These are phyloP conservation scores for Glareola pratincola DNA, from an alignment of 2,113 vertebrate species.

Conservation along the genomic window DNA sequence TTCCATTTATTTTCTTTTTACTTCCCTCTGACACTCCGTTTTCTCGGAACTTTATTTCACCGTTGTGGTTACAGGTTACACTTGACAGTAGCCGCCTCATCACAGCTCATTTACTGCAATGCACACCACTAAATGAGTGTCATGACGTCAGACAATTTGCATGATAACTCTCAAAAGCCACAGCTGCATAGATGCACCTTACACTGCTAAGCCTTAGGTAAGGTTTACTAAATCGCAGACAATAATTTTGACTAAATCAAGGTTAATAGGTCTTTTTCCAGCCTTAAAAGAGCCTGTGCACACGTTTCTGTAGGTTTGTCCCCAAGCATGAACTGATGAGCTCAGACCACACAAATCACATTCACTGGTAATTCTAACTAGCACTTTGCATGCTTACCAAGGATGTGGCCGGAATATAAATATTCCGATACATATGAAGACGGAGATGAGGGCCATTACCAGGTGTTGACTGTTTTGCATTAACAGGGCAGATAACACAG, in stretches of 20 bases:
- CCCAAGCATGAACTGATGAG: not conserved
- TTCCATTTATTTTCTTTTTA: constrained; percentile 4
- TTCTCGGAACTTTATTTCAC: not conserved
- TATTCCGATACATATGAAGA: not conserved
- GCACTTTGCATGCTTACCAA: not conserved
- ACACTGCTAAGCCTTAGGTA: not conserved
- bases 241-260: not conserved
- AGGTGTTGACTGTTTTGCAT: not conserved
- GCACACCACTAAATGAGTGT: not conserved
- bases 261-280: not conserved
- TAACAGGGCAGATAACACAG: not conserved
- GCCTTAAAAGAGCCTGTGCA: not conserved
- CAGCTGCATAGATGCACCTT: not conserved
- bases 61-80: not conserved
- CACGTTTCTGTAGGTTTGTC: not conserved
- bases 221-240: not conserved
- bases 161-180: not conserved
- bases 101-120: constrained; percentile 8
- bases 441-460: not conserved
- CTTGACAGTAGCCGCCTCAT: not conserved
- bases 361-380: not conserved
- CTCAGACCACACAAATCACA: not conserved
- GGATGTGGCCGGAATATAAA: not conserved
- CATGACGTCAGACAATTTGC: constrained; percentile 14
- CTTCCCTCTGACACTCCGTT: not conserved